Evolutionary conservation across 2,888 invertebrate genomes (phyloP), one percentile per base, ranked within the genome.

Genomic region (Standfussiana lucernea): DNA sequence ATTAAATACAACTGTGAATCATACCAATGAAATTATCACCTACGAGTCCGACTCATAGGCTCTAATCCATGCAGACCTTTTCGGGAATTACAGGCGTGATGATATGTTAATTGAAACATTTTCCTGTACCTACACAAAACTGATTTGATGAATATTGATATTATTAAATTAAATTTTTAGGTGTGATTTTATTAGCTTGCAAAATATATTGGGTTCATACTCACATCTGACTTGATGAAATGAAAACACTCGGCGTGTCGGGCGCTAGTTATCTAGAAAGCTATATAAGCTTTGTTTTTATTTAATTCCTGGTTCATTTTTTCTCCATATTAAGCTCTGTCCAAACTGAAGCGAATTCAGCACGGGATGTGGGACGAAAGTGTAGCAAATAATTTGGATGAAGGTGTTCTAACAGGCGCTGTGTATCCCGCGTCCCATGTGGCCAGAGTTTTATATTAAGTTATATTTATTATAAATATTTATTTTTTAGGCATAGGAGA

Each of bases 211-310:
- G 21, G 11, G 15, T 32, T 35, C 1, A n/a, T 35, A 24, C 18
- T 42, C 21, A 40, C 59, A 66, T 79, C 21, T 32, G 15, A 42
- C 42, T 61, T 79, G 59, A 79, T 82, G 76, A 76, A 79, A 79
- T 32, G 59, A 79, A 75, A 79, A 75, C 76, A 79, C 82, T 82
- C 65, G 15, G 15, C 50, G 65, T 56, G 21, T 75, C 18, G 50
- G 40, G 32, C 11, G 42, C 21, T 50, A 15, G 15, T 28, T 35
- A 28, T 42, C n/a, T 11, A 35, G n/a, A 24, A 40, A 35, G 35
- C 7, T 7, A 37, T 21, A 53, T 18, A 21, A 2, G 28, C 18
- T 61, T 61, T 79, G 59, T 79, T 79, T 79, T 50, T 37, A 53
- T 79, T 82, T 50, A 11, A 79, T 82, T 80, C 24, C 10, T 40